A percentile compares a stretch with the other conserved stretches of the same genome.
These are phyloP conservation scores for Lasioglossum leucozonium DNA, from an alignment of 2,888 invertebrate species.

Conservation along the genomic window DNA sequence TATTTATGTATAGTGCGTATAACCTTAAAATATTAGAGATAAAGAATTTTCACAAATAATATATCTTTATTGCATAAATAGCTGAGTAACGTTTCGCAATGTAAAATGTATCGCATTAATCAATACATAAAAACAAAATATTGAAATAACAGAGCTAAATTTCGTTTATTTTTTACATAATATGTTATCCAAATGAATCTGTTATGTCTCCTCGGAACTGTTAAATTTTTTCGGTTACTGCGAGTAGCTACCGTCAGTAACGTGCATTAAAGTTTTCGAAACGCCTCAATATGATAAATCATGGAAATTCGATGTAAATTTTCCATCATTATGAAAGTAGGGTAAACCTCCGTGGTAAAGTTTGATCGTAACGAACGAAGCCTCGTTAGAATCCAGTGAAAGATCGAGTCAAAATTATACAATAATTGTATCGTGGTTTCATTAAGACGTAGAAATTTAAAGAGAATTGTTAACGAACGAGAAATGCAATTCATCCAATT, in stretches of 20 bases:
- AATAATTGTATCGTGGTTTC: neutral
- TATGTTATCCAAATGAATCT: too few species aligned
- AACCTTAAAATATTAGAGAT: too few species aligned
- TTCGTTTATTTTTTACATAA: too few species aligned
- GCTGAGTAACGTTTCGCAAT: too few species aligned
- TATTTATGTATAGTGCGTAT: too few species aligned
- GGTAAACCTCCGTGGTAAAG: neutral
- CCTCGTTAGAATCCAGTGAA: slow-evolving; percentile 5
- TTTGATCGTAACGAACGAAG: slow-evolving; percentile 23
- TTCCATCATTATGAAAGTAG: slow-evolving; percentile 28
- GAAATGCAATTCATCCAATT: neutral
- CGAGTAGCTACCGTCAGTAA: neutral
- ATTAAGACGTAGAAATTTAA: neutral
- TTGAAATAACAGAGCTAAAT: too few species aligned
- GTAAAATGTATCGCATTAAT: too few species aligned
- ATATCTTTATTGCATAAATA: too few species aligned
- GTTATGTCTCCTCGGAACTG: neutral
- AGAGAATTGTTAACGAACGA: neutral
- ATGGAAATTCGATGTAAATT: neutral
- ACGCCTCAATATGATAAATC: slow-evolving; percentile 5
- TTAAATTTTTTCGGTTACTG: neutral
- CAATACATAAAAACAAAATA: too few species aligned
- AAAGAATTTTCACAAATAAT: too few species aligned
- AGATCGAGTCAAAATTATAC: neutral
- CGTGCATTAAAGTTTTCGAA: neutral